A percentile compares a stretch with the other conserved stretches of the same genome.
Evolutionary conservation across 2,113 vertebrate species (phyloP).

Genomic region (Sinocyclocheilus rhinocerous): DNA sequence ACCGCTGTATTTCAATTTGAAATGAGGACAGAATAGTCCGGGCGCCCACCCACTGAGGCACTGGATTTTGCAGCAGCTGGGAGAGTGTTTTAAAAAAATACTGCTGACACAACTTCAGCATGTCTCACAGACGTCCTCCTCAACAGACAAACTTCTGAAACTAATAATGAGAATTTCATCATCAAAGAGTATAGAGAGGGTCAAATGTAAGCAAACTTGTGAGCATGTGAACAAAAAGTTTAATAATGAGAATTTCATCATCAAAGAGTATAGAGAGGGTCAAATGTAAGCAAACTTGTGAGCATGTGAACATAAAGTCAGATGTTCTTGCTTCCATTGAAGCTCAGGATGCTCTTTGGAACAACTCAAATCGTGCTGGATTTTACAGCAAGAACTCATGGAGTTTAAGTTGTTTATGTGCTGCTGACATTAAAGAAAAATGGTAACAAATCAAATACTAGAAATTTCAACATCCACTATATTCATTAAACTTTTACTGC

Average conservation of each 20-base stretch:
- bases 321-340: neutral
- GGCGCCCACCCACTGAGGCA: constrained; percentile 33
- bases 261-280: neutral
- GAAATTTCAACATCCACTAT: too few relatives aligned
- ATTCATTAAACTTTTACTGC: too few relatives aligned
- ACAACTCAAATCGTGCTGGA: neutral
- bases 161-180: constrained; percentile 9
- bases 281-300: neutral
- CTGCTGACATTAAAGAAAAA: too few relatives aligned
- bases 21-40: constrained; percentile 31
- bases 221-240: neutral
- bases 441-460: too few relatives aligned
- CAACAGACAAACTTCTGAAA: neutral
- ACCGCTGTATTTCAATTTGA: constrained; percentile 24
- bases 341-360: neutral
- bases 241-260: constrained; percentile 13
- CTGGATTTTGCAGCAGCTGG: constrained; percentile 39
- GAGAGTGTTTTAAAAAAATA: constrained; percentile 52
- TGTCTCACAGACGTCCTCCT: constrained; percentile 16
- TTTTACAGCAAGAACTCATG: neutral
- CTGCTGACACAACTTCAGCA: constrained; percentile 58
- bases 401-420: neutral
- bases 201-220: neutral
- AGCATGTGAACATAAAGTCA: neutral
- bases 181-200: neutral